A percentile compares a stretch with the other conserved stretches of the same genome.
These are phyloP conservation scores for Willisornis vidua DNA, from an alignment of 2,113 vertebrate genomes.

Conservation along the genomic window DNA sequence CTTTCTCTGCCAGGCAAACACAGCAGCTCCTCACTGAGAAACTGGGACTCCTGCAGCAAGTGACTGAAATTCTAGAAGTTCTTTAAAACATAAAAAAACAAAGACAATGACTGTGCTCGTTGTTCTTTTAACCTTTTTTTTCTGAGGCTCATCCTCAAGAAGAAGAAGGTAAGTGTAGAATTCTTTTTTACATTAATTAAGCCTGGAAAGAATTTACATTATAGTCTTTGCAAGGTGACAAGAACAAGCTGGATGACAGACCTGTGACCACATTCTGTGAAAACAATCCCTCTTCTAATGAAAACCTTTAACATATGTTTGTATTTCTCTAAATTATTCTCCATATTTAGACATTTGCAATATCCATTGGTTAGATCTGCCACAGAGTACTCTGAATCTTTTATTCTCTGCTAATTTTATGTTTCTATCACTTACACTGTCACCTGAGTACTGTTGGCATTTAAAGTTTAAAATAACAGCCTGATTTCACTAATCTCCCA, in stretches of 20 bases:
- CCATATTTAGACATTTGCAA: background rate
- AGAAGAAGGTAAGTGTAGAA: background rate
- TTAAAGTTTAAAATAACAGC: background rate
- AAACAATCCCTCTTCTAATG: background rate
- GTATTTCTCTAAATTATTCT: background rate
- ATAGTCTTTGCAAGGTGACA: background rate
- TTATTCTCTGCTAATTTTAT: background rate
- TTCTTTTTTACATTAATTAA: background rate
- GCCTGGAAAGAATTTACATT: background rate
- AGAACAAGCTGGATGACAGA: background rate
- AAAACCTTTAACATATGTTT: background rate
- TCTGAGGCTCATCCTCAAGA: background rate
- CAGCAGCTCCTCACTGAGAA: background rate
- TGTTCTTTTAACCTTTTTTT: background rate
- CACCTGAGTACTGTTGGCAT: background rate
- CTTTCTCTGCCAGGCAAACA: background rate
- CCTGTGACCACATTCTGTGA: background rate
- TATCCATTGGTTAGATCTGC: background rate
- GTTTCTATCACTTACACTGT: background rate
- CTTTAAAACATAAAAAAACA: background rate
- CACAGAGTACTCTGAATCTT: background rate
- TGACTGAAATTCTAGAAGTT: background rate
- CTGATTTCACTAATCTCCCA: slow-evolving; percentile 20
- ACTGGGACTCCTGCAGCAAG: background rate
- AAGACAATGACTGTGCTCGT: too few species aligned